Evolutionary conservation across 2,797 vertebrate genomes (phyloP).

Genomic region (Myripristis jacobus): DNA sequence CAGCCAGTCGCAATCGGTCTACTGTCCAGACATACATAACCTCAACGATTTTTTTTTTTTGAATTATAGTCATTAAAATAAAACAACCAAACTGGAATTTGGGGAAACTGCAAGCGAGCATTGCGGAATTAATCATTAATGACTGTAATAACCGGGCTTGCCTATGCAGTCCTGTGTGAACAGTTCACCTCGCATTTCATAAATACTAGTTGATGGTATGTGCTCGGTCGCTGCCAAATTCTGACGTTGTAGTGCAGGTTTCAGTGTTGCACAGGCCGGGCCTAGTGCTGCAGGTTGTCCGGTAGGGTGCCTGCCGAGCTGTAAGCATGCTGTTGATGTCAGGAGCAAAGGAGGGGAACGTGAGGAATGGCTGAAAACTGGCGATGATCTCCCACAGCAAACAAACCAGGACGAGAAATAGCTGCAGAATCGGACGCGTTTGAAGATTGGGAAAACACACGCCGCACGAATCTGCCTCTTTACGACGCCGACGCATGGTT

Average conservation of each 20-base stretch:
- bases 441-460: constrained; percentile 25
- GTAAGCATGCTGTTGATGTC: constrained; percentile 73
- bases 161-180: too few species aligned
- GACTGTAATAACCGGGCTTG: too few species aligned
- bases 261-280: constrained; percentile 59
- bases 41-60: too few species aligned
- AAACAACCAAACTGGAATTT: too few species aligned
- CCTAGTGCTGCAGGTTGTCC: constrained; percentile 82
- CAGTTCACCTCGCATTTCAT: too few species aligned
- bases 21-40: too few species aligned
- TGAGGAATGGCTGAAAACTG: constrained; percentile 79
- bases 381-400: constrained; percentile 74
- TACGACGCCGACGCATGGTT: constrained; percentile 42
- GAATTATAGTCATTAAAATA: background rate
- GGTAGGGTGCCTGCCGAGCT: constrained; percentile 78
- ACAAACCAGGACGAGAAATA: constrained; percentile 57
- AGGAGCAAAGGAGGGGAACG: constrained; percentile 75
- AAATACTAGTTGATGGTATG: background rate
- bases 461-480: constrained; percentile 19
- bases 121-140: too few species aligned
- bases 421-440: constrained; percentile 36
- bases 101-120: too few species aligned
- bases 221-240: background rate
- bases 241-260: constrained; percentile 52
- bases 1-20: too few species aligned